These are phyloP conservation scores for Acleris emargana DNA, from an alignment of 2,888 invertebrate genomes.

Conservation along the genomic window DNA sequence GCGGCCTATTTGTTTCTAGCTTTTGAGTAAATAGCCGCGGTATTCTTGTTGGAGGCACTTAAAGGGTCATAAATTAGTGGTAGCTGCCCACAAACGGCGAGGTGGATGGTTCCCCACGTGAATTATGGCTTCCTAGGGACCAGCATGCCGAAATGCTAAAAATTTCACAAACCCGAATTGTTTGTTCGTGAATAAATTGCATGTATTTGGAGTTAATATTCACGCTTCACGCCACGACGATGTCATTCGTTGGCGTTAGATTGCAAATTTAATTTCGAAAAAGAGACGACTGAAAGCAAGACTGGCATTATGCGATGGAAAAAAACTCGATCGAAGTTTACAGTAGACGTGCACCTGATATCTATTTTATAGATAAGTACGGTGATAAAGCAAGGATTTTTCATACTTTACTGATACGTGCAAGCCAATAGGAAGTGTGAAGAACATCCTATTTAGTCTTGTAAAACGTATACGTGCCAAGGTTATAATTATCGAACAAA, in stretches of 20 bases:
- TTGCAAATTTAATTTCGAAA: constrained; percentile 11
- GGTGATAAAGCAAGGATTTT: no score
- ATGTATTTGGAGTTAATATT: constrained; percentile 32
- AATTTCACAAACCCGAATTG: constrained; percentile 48
- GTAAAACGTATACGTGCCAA: constrained; percentile 6
- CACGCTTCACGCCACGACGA: neutral
- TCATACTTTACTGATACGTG: no score
- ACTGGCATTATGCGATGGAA: neutral
- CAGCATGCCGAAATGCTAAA: constrained; percentile 46
- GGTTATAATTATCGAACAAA: constrained; percentile 27
- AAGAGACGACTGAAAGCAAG: constrained; percentile 7
- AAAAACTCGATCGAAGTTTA: neutral
- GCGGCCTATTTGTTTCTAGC: constrained; percentile 48
- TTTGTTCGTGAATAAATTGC: constrained; percentile 39
- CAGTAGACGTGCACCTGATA: neutral
- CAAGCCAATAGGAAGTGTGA: neutral
- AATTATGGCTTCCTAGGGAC: constrained; percentile 71
- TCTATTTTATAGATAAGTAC: no score
- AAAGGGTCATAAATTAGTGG: constrained; percentile 79
- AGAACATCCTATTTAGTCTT: constrained; percentile 23
- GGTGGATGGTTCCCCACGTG: constrained; percentile 73
- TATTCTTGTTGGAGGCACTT: constrained; percentile 69
- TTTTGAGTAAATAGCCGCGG: constrained; percentile 65
- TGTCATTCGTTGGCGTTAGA: constrained; percentile 14
- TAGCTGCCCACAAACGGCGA: constrained; percentile 75